These are phyloP conservation scores for Aspidiotus rigidus DNA, from an alignment of 2,888 invertebrate genomes.

Conservation along the genomic window DNA sequence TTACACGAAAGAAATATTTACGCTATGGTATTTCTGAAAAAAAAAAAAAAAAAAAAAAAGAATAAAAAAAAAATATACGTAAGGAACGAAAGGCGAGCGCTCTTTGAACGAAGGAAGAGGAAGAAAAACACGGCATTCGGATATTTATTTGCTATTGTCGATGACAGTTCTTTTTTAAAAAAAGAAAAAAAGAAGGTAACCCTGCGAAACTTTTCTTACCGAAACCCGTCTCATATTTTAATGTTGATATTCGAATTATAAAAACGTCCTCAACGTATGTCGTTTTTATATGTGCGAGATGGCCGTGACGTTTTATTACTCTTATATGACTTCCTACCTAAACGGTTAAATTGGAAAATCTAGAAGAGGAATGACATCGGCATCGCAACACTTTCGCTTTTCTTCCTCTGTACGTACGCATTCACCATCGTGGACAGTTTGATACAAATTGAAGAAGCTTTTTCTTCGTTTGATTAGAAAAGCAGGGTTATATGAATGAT, in stretches of 20 bases:
- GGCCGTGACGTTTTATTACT: conserved; percentile 27
- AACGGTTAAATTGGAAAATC: conserved; percentile 22
- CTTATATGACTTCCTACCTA: not conserved
- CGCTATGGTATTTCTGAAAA: conserved; percentile 25
- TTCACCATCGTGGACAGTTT: too few relatives aligned
- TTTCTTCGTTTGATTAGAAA: too few relatives aligned
- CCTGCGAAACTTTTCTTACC: conserved; percentile 22
- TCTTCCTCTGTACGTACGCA: too few relatives aligned
- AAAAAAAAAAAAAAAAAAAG: conserved; percentile 2
- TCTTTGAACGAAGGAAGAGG: not conserved
- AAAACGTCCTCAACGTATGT: conserved; percentile 27
- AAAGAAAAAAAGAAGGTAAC: not conserved
- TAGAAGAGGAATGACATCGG: too few relatives aligned
- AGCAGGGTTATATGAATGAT: too few relatives aligned
- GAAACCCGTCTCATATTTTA: conserved; percentile 27
- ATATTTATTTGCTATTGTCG: conserved; percentile 29
- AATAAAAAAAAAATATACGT: not conserved
- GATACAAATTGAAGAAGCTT: too few relatives aligned
- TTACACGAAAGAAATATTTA: conserved; percentile 26
- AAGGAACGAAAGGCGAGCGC: not conserved
- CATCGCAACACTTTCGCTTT: too few relatives aligned
- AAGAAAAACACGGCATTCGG: conserved; percentile 11
- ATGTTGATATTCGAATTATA: conserved; percentile 29
- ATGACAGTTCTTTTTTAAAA: conserved; percentile 18
- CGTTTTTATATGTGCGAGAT: conserved; percentile 20